phyloP scores from a whole-genome alignment of 2,797 vertebrate species.

The Morelia viridis region DNA sequence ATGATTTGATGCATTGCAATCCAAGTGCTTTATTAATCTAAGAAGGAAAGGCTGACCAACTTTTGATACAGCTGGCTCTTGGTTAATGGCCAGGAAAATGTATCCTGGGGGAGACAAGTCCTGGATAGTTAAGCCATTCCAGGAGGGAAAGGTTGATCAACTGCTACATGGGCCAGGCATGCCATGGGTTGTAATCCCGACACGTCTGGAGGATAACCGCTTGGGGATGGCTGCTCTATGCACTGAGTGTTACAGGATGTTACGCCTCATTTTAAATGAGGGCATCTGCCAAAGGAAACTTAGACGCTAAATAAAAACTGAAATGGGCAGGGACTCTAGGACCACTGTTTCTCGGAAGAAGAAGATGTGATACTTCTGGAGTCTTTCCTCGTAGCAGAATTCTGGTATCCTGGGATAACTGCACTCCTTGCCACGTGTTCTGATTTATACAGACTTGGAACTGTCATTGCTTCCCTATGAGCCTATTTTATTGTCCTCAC shows the following conservation, averaged over 20 bases:
- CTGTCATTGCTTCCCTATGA: conserved; percentile 66
- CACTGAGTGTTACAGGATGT: neutral
- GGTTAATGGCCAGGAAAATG: neutral
- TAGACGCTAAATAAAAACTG: conserved; percentile 18
- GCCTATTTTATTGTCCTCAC: conserved; percentile 71
- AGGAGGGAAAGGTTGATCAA: neutral
- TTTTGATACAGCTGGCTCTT: neutral
- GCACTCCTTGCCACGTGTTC: conserved; percentile 57
- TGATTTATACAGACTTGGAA: conserved; percentile 64
- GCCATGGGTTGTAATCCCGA: no score
- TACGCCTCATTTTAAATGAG: neutral
- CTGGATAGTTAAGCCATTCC: neutral
- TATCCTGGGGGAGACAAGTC: neutral
- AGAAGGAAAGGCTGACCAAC: neutral
- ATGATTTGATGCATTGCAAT: neutral
- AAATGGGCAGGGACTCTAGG: neutral
- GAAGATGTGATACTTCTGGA: conserved; percentile 53
- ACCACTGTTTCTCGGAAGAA: no score
- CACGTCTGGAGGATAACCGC: no score
- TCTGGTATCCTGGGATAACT: conserved; percentile 58
- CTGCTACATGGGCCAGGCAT: neutral
- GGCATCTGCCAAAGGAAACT: neutral
- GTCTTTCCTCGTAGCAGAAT: conserved; percentile 58
- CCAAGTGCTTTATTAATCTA: neutral
- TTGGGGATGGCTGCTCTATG: no score